phyloP scores from a whole-genome alignment of 2,797 vertebrate species.

The Melanotaenia nigrans region DNA sequence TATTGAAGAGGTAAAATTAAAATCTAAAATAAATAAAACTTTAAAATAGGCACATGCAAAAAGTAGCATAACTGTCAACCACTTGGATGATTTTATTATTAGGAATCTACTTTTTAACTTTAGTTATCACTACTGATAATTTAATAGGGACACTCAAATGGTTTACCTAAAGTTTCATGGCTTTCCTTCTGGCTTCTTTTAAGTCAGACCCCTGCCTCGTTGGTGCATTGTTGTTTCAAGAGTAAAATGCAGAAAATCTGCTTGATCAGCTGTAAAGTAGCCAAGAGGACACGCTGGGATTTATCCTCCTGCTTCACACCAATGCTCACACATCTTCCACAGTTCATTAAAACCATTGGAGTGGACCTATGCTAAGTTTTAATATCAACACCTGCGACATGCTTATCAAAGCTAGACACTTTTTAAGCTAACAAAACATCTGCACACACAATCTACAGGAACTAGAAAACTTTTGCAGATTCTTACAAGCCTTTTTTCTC shows the following conservation, averaged over 20 bases:
- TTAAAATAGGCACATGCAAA: neutral
- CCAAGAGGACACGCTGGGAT: conserved; percentile 34
- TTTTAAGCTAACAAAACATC: neutral
- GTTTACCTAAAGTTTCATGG: conserved; percentile 63
- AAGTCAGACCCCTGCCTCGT: conserved; percentile 32
- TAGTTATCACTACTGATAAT: conserved; percentile 47
- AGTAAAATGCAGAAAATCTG: conserved; percentile 52
- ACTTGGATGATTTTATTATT: conserved; percentile 45
- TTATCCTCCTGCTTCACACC: conserved; percentile 24
- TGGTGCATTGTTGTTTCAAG: conserved; percentile 24
- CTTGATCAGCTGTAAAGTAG: conserved; percentile 42
- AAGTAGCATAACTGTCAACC: conserved; percentile 6
- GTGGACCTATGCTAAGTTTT: neutral
- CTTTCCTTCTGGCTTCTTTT: conserved; percentile 34
- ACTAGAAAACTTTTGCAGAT: neutral
- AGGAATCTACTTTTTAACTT: conserved; percentile 62
- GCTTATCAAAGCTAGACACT: neutral
- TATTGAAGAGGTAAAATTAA: too few relatives aligned
- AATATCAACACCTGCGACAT: neutral
- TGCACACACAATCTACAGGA: neutral
- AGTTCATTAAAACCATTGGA: conserved; percentile 28
- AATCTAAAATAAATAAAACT: too few relatives aligned
- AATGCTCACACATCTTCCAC: conserved; percentile 10
- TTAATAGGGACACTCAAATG: conserved; percentile 51
- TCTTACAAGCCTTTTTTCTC: neutral